Percentiles rank a stretch among this genome's conserved stretches.
Evolutionary conservation across 2,113 vertebrate genomes (phyloP).

Genomic region (Callochromis pleurospilus): DNA sequence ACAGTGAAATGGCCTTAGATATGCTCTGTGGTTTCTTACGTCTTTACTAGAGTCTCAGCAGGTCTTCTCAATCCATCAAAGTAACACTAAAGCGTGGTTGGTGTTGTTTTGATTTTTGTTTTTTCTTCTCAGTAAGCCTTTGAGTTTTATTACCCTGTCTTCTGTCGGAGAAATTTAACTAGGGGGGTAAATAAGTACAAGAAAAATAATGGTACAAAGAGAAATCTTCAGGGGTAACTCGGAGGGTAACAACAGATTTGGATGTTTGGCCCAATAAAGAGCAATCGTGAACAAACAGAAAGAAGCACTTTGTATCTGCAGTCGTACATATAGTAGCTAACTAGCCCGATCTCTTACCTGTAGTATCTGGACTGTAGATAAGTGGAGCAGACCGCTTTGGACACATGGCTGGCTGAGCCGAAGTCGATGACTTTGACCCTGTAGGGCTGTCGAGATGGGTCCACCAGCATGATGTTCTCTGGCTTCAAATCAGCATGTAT

Average conservation of each 20-base stretch:
- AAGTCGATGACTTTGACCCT: constrained; percentile 99
- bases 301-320: background rate
- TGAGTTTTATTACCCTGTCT: constrained; percentile 12
- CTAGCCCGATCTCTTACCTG: constrained; percentile 77
- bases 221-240: background rate
- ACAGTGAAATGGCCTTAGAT: constrained; percentile 6
- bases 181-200: background rate
- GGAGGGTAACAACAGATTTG: background rate
- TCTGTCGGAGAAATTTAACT: background rate
- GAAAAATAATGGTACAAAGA: background rate
- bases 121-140: constrained; percentile 29
- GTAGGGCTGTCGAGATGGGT: constrained; percentile 93
- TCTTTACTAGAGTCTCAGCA: constrained; percentile 3
- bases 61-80: constrained; percentile 33
- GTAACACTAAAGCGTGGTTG: constrained; percentile 1
- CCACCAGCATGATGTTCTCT: constrained; percentile 99
- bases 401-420: constrained; percentile 96
- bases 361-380: constrained; percentile 98
- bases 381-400: constrained; percentile 97
- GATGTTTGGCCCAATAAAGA: constrained; percentile 25
- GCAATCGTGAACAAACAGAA: background rate
- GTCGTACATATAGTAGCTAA: background rate
- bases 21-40: background rate
- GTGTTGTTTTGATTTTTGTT: background rate
- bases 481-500: constrained; percentile 98